Evolutionary conservation across 2,888 invertebrate species (phyloP).

Genomic region (Malacosoma neustria): DNA sequence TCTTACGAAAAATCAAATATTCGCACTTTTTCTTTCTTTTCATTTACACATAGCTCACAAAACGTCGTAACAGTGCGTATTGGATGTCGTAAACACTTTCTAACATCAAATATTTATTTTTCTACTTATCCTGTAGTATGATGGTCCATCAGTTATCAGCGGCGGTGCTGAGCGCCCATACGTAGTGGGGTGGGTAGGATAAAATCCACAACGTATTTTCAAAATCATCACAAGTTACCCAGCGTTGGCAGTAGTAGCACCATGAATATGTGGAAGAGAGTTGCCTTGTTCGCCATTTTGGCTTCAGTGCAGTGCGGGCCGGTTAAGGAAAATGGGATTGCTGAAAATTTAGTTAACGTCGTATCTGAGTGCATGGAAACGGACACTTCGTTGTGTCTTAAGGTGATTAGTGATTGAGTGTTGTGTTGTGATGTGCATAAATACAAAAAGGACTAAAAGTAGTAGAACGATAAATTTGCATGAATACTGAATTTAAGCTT

Average conservation of each 20-base stretch:
- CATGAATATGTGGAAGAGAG: constrained; percentile 50
- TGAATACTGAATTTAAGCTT: too few relatives aligned
- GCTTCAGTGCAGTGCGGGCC: constrained; percentile 52
- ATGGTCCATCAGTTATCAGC: constrained; percentile 49
- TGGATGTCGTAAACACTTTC: constrained; percentile 62
- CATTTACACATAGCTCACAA: constrained; percentile 57
- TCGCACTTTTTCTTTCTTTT: constrained; percentile 71
- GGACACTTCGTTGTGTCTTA: constrained; percentile 76
- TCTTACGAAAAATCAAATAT: constrained; percentile 62
- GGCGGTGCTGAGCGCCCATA: constrained; percentile 47
- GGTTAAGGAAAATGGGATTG: constrained; percentile 50
- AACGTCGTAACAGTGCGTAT: constrained; percentile 40
- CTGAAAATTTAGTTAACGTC: constrained; percentile 59
- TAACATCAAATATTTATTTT: constrained; percentile 70
- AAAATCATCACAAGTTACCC: constrained; percentile 62
- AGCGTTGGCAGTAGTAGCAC: constrained; percentile 44
- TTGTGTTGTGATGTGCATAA: constrained; percentile 35
- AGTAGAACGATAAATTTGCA: too few relatives aligned
- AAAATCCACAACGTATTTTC: constrained; percentile 65
- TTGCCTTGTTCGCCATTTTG: constrained; percentile 48
- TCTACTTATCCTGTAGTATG: constrained; percentile 65
- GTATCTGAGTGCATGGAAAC: constrained; percentile 74
- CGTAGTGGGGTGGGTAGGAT: constrained; percentile 63
- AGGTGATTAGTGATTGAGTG: constrained; percentile 64
- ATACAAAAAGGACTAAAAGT: neutral